These are phyloP conservation scores for Chrysocyon brachyurus DNA, from an alignment of 2,797 vertebrate genomes.

Conservation along the genomic window DNA sequence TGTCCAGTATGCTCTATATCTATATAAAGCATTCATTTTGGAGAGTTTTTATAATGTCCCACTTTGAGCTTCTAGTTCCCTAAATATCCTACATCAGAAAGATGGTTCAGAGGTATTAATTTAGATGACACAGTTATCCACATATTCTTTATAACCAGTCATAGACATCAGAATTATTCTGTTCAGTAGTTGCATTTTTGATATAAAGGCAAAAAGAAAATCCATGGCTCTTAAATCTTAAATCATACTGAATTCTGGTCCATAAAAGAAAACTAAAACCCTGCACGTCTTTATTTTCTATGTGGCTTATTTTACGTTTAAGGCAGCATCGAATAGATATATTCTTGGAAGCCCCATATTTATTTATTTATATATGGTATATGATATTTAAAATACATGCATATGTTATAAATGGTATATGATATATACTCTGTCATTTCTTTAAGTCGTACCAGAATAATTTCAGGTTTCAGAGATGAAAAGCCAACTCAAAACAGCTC, in stretches of 20 bases:
- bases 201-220: neutral
- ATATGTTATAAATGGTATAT: neutral
- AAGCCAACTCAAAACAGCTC: neutral
- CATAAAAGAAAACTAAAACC: neutral
- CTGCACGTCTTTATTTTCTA: neutral
- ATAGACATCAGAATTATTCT: neutral
- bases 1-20: neutral
- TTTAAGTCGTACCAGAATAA: neutral
- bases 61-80: neutral
- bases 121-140: neutral
- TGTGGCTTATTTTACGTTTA: neutral
- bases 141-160: neutral
- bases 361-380: neutral
- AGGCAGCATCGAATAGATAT: neutral
- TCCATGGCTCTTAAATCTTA: neutral
- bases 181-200: neutral
- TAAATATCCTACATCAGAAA: neutral
- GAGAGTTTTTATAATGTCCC: constrained; percentile 10
- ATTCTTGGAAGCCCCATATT: neutral
- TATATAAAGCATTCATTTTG: neutral
- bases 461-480: neutral
- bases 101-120: neutral
- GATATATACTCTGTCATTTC: neutral
- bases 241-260: neutral
- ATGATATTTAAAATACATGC: neutral